Evolutionary conservation across 1,140 invertebrate species (phyloP), one percentile per base, ranked within the genome.

Genomic region (Dendrolimus punctatus): DNA sequence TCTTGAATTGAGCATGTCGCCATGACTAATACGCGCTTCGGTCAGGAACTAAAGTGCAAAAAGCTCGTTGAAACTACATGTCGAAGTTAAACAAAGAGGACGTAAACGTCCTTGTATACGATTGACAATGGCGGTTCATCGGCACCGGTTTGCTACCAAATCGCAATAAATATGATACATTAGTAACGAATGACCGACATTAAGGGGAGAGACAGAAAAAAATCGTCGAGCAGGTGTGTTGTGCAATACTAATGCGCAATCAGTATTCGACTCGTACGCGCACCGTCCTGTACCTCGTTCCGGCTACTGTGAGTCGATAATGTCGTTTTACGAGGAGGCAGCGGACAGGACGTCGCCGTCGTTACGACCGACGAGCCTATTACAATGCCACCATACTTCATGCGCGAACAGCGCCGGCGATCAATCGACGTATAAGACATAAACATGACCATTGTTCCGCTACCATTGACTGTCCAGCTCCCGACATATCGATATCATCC

Each of bases 281-380:
- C 82, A 83, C 52, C 82, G 82, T 85, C 82, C 82, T 85, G 82
- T 85, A 81, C 76, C 68, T 75, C 80, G 80, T 83, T 85, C 82
- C 82, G 82, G 82, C 82, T 85, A 83, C 82, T 82, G 82, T 83
- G 73, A 72, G 73, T 85, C 80, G 79, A 83, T 85, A 82, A 80
- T 83, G 80, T 85, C 76, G 77, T 82, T 85, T 85, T 85, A 85
- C 79, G 82, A 82, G 70, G 77, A 67, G 74, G 73, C 60, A 70
- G 76, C 77, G 77, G 77, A 83, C 80, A 85, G 82, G 82, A 85
- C 82, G 80, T 85, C 80, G 80, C 76, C 79, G 77, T 83, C 82
- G 82, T 85, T 81, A 85, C 76, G 80, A 82, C 79, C 74, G 76
- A 65, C 76, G 80, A 80, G 71, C 79, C 81, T 79, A 84, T 81